Conservation (phyloP, 2,888 invertebrate genomes). For the Diplolepis rosae region DNA sequence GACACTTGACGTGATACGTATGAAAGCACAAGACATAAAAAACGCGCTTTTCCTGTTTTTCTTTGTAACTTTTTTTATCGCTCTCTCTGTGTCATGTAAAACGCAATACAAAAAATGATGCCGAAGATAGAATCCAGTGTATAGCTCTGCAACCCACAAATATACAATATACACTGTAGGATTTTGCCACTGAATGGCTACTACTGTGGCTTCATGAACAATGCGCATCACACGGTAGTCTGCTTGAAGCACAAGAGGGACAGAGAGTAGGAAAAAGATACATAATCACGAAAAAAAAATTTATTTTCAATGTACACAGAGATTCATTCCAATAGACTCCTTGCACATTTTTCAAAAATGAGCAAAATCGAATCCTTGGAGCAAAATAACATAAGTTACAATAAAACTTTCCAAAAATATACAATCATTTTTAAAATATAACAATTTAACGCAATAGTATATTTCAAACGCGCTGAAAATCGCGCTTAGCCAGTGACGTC, state of each 20-base stretch:
- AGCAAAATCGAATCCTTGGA: too few species aligned
- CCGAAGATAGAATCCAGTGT: background rate
- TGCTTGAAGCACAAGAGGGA: constrained; percentile 54
- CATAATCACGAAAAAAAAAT: background rate
- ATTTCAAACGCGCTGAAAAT: too few species aligned
- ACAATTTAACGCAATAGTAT: too few species aligned
- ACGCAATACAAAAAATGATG: constrained; percentile 14
- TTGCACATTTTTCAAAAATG: too few species aligned
- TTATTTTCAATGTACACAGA: background rate
- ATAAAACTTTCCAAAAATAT: too few species aligned
- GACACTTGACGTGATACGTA: constrained; percentile 19
- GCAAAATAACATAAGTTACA: too few species aligned
- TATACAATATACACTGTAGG: background rate
- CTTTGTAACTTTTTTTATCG: background rate
- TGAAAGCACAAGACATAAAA: constrained; percentile 13
- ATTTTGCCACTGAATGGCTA: constrained; percentile 35
- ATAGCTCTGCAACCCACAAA: background rate
- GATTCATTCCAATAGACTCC: too few species aligned
- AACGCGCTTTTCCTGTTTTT: background rate
- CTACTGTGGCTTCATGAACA: constrained; percentile 53
- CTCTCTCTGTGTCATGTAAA: constrained; percentile 6
- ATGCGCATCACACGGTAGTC: constrained; percentile 64
- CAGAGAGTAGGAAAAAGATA: background rate
- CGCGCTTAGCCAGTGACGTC: too few species aligned
- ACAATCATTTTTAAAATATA: too few species aligned